These are phyloP conservation scores for Borostomias antarcticus DNA, from an alignment of 2,797 vertebrate genomes.

Conservation along the genomic window DNA sequence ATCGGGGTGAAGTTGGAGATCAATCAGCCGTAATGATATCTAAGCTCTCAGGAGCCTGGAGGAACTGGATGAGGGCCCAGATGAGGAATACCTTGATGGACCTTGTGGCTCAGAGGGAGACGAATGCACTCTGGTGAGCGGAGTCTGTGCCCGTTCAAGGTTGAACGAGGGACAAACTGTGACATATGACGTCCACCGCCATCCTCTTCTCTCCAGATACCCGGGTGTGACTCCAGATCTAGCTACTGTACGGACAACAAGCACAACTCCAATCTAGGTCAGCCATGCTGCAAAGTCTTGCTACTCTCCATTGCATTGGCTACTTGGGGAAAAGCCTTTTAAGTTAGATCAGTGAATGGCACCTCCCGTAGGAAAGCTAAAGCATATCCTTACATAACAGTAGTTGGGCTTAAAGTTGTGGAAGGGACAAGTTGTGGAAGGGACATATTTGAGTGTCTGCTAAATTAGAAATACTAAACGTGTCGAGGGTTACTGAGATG, in stretches of 20 bases:
- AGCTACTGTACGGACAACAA: constrained; percentile 61
- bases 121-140: not conserved
- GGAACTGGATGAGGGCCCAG: constrained; percentile 1
- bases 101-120: not conserved
- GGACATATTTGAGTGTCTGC: not conserved
- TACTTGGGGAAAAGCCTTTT: constrained; percentile 49
- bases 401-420: not conserved
- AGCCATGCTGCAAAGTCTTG: constrained; percentile 36
- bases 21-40: constrained; percentile 15
- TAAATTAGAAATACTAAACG: not conserved
- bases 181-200: not conserved
- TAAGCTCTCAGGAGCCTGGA: constrained; percentile 1
- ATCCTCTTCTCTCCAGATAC: constrained; percentile 14
- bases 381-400: not conserved
- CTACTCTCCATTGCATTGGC: constrained; percentile 42
- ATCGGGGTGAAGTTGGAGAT: constrained; percentile 13
- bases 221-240: constrained; percentile 44
- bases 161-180: not conserved
- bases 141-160: not conserved
- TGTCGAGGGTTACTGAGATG: not conserved
- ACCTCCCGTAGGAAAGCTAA: not conserved
- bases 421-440: not conserved
- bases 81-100: not conserved
- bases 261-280: constrained; percentile 1
- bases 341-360: constrained; percentile 51